Evolutionary conservation across 2,797 vertebrate species (phyloP).

Genomic region (Chelidonichthys spinosus): DNA sequence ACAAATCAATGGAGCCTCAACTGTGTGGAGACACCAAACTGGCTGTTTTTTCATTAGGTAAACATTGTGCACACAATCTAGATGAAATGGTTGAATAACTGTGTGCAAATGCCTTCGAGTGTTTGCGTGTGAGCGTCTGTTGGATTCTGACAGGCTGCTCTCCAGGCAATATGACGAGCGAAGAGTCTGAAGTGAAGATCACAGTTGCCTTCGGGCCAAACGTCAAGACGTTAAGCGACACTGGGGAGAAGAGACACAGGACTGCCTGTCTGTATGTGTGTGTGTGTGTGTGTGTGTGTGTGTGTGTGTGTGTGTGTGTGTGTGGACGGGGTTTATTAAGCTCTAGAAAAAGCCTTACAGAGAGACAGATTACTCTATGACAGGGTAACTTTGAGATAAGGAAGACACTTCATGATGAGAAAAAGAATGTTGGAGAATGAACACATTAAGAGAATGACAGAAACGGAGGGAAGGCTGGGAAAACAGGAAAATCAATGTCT

Average conservation of each 20-base stretch:
- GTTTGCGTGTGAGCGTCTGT: neutral
- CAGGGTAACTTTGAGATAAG: slow-evolving; percentile 53
- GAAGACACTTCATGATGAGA: slow-evolving; percentile 51
- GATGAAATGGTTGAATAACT: slow-evolving; percentile 2
- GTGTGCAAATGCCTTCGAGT: neutral
- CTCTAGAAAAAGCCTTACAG: slow-evolving; percentile 16
- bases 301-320: slow-evolving; percentile 8
- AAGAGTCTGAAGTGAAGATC: slow-evolving; percentile 55
- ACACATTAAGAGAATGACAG: slow-evolving; percentile 32
- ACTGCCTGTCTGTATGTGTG: neutral
- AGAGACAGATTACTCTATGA: slow-evolving; percentile 45
- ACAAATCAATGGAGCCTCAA: slow-evolving; percentile 29
- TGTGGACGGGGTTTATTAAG: neutral
- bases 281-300: slow-evolving; percentile 18
- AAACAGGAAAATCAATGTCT: slow-evolving; percentile 21
- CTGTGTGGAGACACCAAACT: neutral
- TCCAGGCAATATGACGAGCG: slow-evolving; percentile 41
- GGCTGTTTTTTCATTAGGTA: neutral
- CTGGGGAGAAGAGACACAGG: slow-evolving; percentile 19
- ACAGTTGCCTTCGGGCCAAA: slow-evolving; percentile 60
- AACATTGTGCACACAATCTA: neutral
- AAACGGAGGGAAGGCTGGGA: slow-evolving; percentile 20
- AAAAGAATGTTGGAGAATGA: slow-evolving; percentile 39
- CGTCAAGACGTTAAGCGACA: slow-evolving; percentile 41
- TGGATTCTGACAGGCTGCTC: slow-evolving; percentile 41